phyloP scores from a whole-genome alignment of 2,888 invertebrate genomes.

The Coremacera marginata region DNA sequence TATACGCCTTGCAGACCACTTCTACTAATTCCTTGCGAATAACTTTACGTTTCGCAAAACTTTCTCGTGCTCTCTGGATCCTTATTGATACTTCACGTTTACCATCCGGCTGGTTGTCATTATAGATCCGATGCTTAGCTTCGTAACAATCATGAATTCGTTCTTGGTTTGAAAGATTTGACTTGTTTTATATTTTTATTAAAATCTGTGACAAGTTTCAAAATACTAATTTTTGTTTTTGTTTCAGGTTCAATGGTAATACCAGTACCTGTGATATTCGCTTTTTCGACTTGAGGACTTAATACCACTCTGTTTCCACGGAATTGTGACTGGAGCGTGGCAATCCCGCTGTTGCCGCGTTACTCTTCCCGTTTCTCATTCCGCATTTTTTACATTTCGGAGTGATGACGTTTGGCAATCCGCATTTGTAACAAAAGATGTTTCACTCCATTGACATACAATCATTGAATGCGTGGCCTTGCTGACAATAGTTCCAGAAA shows the following conservation, averaged over 20 bases:
- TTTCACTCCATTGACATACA: not conserved
- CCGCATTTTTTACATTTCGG: slow-evolving; percentile 4
- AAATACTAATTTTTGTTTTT: no score
- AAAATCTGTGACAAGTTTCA: no score
- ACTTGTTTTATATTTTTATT: no score
- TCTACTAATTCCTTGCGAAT: no score
- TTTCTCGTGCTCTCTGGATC: no score
- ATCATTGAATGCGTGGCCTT: not conserved
- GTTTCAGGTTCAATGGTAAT: no score
- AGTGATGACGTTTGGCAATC: not conserved
- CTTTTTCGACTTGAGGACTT: not conserved
- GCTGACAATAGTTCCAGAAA: slow-evolving; percentile 1
- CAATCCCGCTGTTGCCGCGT: not conserved
- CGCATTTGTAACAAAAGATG: not conserved
- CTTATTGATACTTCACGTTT: no score
- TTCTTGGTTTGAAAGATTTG: not conserved
- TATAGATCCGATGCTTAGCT: not conserved
- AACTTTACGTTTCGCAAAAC: no score
- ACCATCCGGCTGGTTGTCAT: no score
- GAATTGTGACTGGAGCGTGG: not conserved
- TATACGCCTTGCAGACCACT: not conserved
- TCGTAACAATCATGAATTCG: not conserved
- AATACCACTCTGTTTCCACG: not conserved
- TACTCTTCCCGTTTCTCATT: slow-evolving; percentile 8
- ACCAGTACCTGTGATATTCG: not conserved